Conservation (phyloP, 2,113 vertebrate species). For the Zootoca vivipara region DNA sequence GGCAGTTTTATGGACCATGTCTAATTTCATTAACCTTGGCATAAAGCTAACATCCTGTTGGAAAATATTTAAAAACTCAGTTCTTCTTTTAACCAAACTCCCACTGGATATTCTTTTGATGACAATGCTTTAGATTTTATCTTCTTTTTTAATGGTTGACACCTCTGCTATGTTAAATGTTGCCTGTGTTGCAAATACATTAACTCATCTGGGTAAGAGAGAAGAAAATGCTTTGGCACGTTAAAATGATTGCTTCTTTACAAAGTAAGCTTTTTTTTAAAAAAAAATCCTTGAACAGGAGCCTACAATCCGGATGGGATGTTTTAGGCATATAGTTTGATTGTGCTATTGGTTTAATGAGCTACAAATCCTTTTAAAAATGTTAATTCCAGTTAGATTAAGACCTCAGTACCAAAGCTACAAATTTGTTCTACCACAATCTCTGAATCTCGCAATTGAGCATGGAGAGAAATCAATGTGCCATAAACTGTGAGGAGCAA, state of each 20-base stretch:
- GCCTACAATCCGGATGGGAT: conserved; percentile 15
- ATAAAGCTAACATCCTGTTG: conserved; percentile 10
- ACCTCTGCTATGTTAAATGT: conserved; percentile 21
- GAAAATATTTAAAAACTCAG: conserved; percentile 15
- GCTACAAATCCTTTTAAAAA: conserved; percentile 50
- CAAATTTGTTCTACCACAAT: conserved; percentile 44
- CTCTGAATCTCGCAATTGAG: conserved; percentile 16
- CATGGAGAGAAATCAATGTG: background rate
- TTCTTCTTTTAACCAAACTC: conserved; percentile 5
- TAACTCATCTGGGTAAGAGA: conserved; percentile 9
- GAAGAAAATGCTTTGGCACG: background rate
- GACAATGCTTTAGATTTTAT: background rate
- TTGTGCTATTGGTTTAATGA: conserved; percentile 54
- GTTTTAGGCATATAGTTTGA: conserved; percentile 30
- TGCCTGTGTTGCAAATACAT: background rate
- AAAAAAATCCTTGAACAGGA: conserved; percentile 35
- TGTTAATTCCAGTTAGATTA: conserved; percentile 52
- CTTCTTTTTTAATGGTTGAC: conserved; percentile 13
- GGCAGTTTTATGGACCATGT: conserved; percentile 13
- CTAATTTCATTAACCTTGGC: conserved; percentile 40
- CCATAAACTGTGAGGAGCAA: conserved; percentile 14
- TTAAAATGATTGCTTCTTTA: conserved; percentile 5
- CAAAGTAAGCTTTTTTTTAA: conserved; percentile 19
- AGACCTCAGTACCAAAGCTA: conserved; percentile 27
- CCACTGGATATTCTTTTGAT: conserved; percentile 1